Evolutionary conservation across 2,888 invertebrate genomes (phyloP).

Genomic region (Cosmia trapezina): DNA sequence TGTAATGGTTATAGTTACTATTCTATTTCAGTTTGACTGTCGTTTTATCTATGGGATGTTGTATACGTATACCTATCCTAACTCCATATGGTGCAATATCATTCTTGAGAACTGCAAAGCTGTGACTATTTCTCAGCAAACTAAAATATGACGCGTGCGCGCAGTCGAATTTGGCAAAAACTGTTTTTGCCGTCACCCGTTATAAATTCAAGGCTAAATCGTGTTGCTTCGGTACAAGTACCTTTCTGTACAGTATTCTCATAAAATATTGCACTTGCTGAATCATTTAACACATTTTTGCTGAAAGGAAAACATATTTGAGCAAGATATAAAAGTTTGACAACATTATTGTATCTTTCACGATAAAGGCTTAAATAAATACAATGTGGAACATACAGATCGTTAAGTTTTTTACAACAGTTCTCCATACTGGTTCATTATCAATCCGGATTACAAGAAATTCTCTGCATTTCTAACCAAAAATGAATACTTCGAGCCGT

Average conservation of each 20-base stretch:
- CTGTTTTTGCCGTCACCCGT: slow-evolving; percentile 49
- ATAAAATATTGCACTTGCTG: slow-evolving; percentile 18
- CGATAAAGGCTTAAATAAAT: slow-evolving; percentile 9
- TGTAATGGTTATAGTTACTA: slow-evolving; percentile 25
- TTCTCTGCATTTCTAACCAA: slow-evolving; percentile 64
- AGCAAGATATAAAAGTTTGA: slow-evolving; percentile 1
- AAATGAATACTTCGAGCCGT: slow-evolving; percentile 71
- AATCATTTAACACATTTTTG: slow-evolving; percentile 28
- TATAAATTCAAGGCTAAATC: slow-evolving; percentile 57
- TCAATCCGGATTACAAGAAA: slow-evolving; percentile 24
- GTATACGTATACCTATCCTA: no score
- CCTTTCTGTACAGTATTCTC: slow-evolving; percentile 34
- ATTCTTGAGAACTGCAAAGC: not conserved
- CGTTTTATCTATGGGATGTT: slow-evolving; percentile 7
- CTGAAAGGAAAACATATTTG: slow-evolving; percentile 7
- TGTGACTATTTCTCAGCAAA: not conserved
- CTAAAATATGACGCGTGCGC: slow-evolving; percentile 22
- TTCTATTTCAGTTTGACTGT: slow-evolving; percentile 32
- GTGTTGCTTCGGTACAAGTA: slow-evolving; percentile 38
- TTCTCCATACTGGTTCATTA: slow-evolving; percentile 13
- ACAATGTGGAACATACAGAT: slow-evolving; percentile 7
- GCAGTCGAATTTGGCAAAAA: slow-evolving; percentile 34
- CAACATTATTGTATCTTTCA: not conserved
- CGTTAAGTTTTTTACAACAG: not conserved
- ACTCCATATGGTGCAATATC: not conserved